Evolutionary conservation across 30 jellyfish, hydroid and myxozoan species (phyloP), one percentile per base, ranked within the genome.

Genomic region (Haliclystus octoradiatus): DNA sequence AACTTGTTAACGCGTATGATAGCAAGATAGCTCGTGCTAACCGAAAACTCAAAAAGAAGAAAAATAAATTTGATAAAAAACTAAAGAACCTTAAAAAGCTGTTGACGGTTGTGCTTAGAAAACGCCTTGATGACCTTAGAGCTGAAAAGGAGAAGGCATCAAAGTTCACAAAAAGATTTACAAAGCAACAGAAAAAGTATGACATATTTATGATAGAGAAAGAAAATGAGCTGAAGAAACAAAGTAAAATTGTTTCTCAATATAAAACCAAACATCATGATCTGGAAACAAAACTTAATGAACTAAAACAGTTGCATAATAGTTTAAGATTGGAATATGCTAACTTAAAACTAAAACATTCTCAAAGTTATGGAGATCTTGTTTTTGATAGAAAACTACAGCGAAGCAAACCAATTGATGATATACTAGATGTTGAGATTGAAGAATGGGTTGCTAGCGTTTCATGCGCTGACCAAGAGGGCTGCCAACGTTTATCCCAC

Each of bases 401-500:
- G 27, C 22, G 51, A 3, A 40, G 49, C 13, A 74, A 68, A 34
- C 73, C 40, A 30, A 70, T 47, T 28, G 34, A 62, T 7, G 65
- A 63, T 28, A 52, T 46, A 3, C 76, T 68, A 49, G 77, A 62
- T 2, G 69, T 65, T 69, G 85, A 60, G 53, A 50, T 46, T 0
- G 73, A 14, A 34, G 31, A 0, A 7, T 65, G 62, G 50, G 27
- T 67, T 13, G 73, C 92, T 7, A 46, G 70, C 1, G 83, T 79
- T 19, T 79, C 65, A 49, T 79, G 92, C 64, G 79, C 92, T 4
- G 92, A 79, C 53, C 92, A 79, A 33, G 65, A 49, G 0, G 70
- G 68, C 35, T 79, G 92, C 71, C 77, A 49, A 31, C 19, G 14
- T 19, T 40, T 19, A 19, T 40, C 19, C 19, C 9, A 40, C 9